A percentile compares a stretch with the other conserved stretches of the same genome.
These are phyloP conservation scores for Suillia variegata DNA, from an alignment of 2,888 invertebrate species.

Conservation along the genomic window DNA sequence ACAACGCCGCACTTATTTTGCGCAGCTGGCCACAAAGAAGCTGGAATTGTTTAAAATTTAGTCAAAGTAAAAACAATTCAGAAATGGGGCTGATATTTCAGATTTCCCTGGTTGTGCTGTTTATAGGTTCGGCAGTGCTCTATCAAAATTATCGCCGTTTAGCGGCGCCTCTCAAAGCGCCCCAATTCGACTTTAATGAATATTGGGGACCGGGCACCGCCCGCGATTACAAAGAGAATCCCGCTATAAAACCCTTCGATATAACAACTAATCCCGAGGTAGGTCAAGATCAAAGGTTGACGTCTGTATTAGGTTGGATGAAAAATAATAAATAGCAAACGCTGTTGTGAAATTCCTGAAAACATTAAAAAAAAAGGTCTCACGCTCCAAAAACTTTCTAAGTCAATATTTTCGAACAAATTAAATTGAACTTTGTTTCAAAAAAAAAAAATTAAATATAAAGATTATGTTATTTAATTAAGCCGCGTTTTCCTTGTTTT, in stretches of 20 bases:
- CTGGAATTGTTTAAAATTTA: neutral
- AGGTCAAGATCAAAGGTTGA: conserved; percentile 14
- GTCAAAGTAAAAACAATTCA: neutral
- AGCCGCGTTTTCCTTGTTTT: too few relatives aligned
- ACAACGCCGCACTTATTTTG: neutral
- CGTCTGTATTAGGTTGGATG: too few relatives aligned
- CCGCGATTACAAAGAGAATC: conserved; percentile 49
- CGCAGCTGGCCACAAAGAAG: neutral
- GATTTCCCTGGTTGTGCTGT: conserved; percentile 41
- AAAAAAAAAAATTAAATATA: too few relatives aligned
- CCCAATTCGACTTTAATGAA: conserved; percentile 48
- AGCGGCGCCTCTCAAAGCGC: conserved; percentile 44
- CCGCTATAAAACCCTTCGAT: conserved; percentile 46
- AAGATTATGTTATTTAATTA: too few relatives aligned
- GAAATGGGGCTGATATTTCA: conserved; percentile 36
- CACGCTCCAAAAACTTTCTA: too few relatives aligned
- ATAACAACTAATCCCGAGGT: conserved; percentile 48
- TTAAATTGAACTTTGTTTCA: too few relatives aligned
- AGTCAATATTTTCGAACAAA: too few relatives aligned
- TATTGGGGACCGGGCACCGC: conserved; percentile 57
- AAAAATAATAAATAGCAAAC: too few relatives aligned
- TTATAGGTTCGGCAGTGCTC: conserved; percentile 44
- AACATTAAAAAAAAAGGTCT: too few relatives aligned
- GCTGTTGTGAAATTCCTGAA: too few relatives aligned
- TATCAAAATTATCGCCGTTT: conserved; percentile 51